Percentiles rank a stretch among this genome's conserved stretches.
These are phyloP conservation scores for Camelus bactrianus DNA, from an alignment of 2,113 vertebrate genomes.

Conservation along the genomic window DNA sequence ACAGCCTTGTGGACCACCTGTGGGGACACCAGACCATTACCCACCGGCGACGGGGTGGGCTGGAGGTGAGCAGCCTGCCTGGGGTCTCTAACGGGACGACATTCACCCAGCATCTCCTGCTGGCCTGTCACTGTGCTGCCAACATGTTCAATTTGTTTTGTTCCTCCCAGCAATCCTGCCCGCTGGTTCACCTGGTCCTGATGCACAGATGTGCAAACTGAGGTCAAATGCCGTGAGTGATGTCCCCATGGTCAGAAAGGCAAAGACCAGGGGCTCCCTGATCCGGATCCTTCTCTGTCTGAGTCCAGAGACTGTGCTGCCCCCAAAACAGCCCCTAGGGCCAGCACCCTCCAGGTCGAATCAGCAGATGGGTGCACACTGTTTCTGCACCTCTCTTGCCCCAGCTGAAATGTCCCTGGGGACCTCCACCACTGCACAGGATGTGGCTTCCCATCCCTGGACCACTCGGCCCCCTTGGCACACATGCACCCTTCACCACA, in stretches of 20 bases:
- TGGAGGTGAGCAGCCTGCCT: too few relatives aligned
- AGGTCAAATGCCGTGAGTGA: neutral
- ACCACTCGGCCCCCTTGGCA: fast-evolving
- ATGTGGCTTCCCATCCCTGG: neutral
- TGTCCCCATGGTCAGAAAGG: fast-evolving
- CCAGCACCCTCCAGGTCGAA: fast-evolving
- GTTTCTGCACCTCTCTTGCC: neutral
- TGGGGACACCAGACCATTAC: neutral
- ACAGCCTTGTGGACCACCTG: conserved; percentile 64
- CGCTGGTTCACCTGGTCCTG: fast-evolving
- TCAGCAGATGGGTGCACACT: fast-evolving
- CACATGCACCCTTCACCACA: fast-evolving
- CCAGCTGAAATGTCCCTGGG: fast-evolving
- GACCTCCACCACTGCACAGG: fast-evolving
- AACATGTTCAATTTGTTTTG: fast-evolving
- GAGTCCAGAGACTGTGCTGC: neutral
- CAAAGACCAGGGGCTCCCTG: neutral
- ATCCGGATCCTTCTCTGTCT: neutral
- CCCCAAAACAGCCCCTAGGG: fast-evolving
- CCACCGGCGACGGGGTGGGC: fast-evolving
- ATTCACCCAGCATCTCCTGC: fast-evolving
- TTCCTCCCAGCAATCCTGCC: too few relatives aligned
- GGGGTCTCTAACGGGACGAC: fast-evolving
- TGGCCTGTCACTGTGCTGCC: fast-evolving
- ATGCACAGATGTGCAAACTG: neutral